Conservation (phyloP, 2,113 vertebrate genomes). For the Pygoscelis antarcticus region DNA sequence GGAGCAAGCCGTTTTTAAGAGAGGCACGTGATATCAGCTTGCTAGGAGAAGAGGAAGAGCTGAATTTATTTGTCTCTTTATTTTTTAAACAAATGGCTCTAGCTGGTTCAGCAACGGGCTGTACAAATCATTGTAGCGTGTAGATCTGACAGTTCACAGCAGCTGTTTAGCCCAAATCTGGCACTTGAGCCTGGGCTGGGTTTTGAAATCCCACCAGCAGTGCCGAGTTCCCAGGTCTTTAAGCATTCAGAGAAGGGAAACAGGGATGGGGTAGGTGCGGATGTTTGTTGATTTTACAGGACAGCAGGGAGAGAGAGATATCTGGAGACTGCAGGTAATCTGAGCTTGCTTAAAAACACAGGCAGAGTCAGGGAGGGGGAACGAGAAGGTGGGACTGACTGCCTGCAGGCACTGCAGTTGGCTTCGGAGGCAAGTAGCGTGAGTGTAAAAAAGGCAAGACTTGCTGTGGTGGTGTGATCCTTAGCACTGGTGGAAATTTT, state of each 20-base stretch:
- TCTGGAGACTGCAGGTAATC: neutral
- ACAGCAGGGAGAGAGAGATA: neutral
- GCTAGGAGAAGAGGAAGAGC: neutral
- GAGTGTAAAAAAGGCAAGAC: neutral
- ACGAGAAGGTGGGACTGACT: neutral
- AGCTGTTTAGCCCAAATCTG: neutral
- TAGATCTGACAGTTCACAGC: neutral
- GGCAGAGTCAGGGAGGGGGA: neutral
- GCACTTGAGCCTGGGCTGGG: neutral
- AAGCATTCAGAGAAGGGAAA: neutral
- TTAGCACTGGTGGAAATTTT: neutral
- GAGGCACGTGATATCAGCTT: neutral
- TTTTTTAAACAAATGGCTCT: constrained; percentile 39
- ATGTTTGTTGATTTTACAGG: neutral
- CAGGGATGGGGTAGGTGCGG: neutral
- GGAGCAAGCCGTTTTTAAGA: constrained; percentile 51
- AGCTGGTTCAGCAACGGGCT: neutral
- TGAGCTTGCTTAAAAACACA: neutral
- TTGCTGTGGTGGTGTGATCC: neutral
- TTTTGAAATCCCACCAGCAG: constrained; percentile 25
- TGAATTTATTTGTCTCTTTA: constrained; percentile 38
- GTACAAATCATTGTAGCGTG: neutral
- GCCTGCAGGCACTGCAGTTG: neutral
- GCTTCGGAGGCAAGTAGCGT: fast-evolving
- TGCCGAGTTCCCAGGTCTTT: neutral